Evolutionary conservation across 2,797 vertebrate genomes (phyloP).

Genomic region (Sebastes hubbsi): DNA sequence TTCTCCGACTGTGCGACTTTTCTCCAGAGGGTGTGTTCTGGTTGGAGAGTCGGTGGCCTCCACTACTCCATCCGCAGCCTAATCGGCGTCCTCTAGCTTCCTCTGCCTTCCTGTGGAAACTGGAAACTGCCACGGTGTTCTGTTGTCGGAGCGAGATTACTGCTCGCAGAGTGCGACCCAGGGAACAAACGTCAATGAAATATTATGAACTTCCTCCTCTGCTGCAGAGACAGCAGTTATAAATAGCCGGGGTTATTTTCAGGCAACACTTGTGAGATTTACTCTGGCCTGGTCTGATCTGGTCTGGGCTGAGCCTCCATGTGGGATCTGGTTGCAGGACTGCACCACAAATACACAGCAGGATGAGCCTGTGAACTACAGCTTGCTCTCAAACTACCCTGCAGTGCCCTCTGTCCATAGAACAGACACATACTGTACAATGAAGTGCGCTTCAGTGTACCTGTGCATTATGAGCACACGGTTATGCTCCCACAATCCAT

Average conservation of each 20-base stretch:
- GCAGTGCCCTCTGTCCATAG: background rate
- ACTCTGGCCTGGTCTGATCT: conserved; percentile 45
- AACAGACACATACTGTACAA: background rate
- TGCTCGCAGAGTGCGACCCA: conserved; percentile 27
- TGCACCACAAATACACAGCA: conserved; percentile 34
- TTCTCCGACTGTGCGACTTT: no score
- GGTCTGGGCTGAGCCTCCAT: conserved; percentile 25
- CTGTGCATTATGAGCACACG: background rate
- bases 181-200: conserved; percentile 71
- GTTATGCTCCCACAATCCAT: background rate
- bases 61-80: conserved; percentile 36
- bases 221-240: conserved; percentile 69
- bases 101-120: conserved; percentile 74
- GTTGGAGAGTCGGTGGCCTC: background rate
- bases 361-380: conserved; percentile 37
- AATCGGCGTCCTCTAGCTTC: conserved; percentile 53
- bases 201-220: conserved; percentile 73
- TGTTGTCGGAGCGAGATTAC: conserved; percentile 46
- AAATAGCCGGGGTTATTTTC: conserved; percentile 75
- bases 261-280: conserved; percentile 64
- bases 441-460: background rate
- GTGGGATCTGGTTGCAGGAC: conserved; percentile 57
- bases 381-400: background rate
- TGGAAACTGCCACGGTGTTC: conserved; percentile 40
- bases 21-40: conserved; percentile 5